A percentile compares a stretch with the other conserved stretches of the same genome.
Evolutionary conservation across 2,113 vertebrate genomes (phyloP).

Genomic region (Gnathochromis pfefferi): DNA sequence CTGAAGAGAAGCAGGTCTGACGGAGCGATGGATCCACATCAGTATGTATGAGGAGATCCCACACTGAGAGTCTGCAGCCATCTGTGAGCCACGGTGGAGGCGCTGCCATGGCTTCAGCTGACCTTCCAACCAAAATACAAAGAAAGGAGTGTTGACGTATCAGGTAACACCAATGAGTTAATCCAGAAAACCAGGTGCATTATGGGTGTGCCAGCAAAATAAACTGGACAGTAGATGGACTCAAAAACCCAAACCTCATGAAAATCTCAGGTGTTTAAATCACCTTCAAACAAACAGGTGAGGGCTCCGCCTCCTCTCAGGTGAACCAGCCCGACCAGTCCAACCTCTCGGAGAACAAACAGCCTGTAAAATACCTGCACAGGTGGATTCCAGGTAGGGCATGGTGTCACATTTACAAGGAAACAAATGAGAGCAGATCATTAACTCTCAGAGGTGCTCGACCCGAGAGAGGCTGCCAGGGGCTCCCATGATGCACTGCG

Average conservation of each 20-base stretch:
- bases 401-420: background rate
- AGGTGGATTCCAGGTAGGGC: background rate
- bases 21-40: background rate
- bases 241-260: background rate
- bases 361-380: background rate
- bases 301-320: background rate
- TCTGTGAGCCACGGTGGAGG: background rate
- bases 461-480: background rate
- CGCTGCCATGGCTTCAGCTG: background rate
- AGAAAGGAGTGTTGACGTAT: background rate
- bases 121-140: background rate
- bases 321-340: background rate
- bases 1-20: background rate
- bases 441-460: background rate
- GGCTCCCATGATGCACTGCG: background rate
- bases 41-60: background rate
- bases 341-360: fast-evolving
- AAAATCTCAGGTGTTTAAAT: background rate
- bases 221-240: background rate
- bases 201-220: background rate
- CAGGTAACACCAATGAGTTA: background rate
- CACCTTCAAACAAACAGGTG: background rate
- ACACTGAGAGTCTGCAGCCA: background rate
- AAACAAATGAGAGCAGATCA: background rate
- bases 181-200: background rate